Percentiles rank a stretch among this genome's conserved stretches.
Conservation (phyloP, 2,797 vertebrate species). For the Gymnothorax reevesii region DNA sequence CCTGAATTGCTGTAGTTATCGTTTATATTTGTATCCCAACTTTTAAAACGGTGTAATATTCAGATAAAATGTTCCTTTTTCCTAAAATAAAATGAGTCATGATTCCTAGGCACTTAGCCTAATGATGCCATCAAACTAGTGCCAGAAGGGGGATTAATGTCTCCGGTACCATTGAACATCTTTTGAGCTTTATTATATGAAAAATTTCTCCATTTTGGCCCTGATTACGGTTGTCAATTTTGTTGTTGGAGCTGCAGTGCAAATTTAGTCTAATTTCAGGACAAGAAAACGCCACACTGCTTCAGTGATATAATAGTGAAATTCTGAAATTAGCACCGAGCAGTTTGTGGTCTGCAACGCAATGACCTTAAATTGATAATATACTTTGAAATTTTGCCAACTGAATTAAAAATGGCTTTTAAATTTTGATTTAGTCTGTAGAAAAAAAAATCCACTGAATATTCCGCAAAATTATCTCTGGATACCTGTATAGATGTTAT, state of each 20-base stretch:
- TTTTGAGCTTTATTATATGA: slow-evolving; percentile 38
- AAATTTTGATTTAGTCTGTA: slow-evolving; percentile 54
- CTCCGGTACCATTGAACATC: slow-evolving; percentile 13
- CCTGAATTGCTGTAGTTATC: not conserved
- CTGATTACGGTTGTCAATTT: slow-evolving; percentile 50
- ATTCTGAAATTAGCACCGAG: slow-evolving; percentile 45
- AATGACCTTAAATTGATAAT: slow-evolving; percentile 54
- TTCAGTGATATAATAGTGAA: slow-evolving; percentile 62
- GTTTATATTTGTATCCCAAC: not conserved
- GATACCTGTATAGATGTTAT: not conserved
- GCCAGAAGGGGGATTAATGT: not conserved
- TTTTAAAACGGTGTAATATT: not conserved
- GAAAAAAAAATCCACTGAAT: slow-evolving; percentile 22
- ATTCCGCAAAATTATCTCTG: not conserved
- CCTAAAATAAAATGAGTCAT: not conserved
- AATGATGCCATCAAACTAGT: not conserved
- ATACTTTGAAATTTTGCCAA: slow-evolving; percentile 50
- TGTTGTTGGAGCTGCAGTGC: slow-evolving; percentile 65
- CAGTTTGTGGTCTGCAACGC: slow-evolving; percentile 53
- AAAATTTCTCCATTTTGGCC: slow-evolving; percentile 46
- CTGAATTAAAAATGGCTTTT: slow-evolving; percentile 35
- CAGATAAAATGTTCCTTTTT: not conserved
- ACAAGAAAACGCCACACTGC: slow-evolving; percentile 61
- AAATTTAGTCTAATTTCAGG: slow-evolving; percentile 64
- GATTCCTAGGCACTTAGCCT: not conserved